phyloP scores from a whole-genome alignment of 2,113 vertebrate species.

The Cygnus atratus region DNA sequence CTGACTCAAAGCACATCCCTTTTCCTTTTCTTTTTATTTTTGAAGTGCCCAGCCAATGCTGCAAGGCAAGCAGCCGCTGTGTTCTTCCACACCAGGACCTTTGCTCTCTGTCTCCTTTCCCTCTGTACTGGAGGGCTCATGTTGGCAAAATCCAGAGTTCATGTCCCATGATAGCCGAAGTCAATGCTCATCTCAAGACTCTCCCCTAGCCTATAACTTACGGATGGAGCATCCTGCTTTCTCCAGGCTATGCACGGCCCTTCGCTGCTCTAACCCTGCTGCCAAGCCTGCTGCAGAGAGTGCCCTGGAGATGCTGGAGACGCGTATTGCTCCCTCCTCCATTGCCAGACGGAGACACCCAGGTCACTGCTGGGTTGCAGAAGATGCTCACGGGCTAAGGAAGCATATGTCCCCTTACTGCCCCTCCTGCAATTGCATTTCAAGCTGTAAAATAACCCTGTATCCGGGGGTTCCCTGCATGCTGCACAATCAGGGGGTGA shows the following conservation, averaged over 20 bases:
- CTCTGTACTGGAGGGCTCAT: fast-evolving
- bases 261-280: background rate
- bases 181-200: background rate
- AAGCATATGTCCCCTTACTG: background rate
- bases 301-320: background rate
- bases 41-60: background rate
- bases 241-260: fast-evolving
- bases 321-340: background rate
- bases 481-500: background rate
- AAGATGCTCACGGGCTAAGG: background rate
- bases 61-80: background rate
- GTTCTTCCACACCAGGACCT: background rate
- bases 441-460: background rate
- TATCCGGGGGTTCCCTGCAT: background rate
- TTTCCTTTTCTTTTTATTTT: background rate
- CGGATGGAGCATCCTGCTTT: background rate
- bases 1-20: background rate
- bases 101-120: background rate
- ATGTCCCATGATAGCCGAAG: background rate
- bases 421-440: background rate
- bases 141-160: background rate
- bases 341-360: background rate
- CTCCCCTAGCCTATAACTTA: background rate
- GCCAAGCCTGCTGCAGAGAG: background rate
- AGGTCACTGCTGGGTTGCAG: background rate